Evolutionary conservation across 2,113 vertebrate genomes (phyloP), one percentile per base, ranked within the genome.

Genomic region (Dolichallabes microphthalmus): DNA sequence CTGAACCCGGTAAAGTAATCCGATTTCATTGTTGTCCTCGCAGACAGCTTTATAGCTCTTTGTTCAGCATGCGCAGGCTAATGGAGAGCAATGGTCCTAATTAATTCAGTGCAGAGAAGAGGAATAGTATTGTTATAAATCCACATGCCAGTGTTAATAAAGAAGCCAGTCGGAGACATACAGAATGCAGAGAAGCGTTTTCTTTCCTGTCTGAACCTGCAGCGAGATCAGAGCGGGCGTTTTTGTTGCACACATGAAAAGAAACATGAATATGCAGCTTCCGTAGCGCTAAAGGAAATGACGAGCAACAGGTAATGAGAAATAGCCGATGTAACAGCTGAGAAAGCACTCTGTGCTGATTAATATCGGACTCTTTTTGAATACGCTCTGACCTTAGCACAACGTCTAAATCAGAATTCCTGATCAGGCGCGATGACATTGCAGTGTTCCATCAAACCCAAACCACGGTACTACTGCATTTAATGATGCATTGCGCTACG

Each of bases 121-220:
- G 32, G 66, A 86, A 82, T 58, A 66, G 79, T 45, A 86, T 73
- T 32, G 20, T 32, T 80, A 55, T 87, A 85, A 88, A 82, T 86
- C 75, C 57, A 82, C 82, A 81, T 82, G 82, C 63, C 85, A 84
- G 61, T 60, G 78, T 84, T 86, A 88, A 84, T 86, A 88, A 88
- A 84, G 77, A 61, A n/a, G 69, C 69, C 22, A 19, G 30, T 35
- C 76, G 57, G 69, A 82, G 87, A 84, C 78, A 52, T 57, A 74
- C 64, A 71, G 73, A 55, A 86, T 73, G 83, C 58, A 71, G 82
- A 82, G 79, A 78, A 74, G 74, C 32, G 30, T 66, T 76, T 86
- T 45, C 45, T 8, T 88, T 86, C 17, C 20, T 80, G 20, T 50
- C 76, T 1, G 75, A 86, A 58, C 39, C 15, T 57, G 69, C 61